Evolutionary conservation across 1,140 invertebrate genomes (phyloP).

Genomic region (Ips nitidus): DNA sequence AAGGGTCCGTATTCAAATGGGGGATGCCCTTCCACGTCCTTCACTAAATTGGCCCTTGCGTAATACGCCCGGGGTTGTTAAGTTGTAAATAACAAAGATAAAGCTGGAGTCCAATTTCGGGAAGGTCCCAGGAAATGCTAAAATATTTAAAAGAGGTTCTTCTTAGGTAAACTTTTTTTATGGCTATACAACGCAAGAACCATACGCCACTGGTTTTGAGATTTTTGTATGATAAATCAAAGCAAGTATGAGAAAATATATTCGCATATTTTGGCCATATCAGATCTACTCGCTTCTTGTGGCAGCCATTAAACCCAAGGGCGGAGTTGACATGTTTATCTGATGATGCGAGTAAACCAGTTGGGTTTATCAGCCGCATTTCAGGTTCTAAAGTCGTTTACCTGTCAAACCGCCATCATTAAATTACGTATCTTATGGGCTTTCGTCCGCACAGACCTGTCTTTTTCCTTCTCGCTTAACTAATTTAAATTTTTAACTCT

Average conservation of each 20-base stretch:
- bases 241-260: constrained; percentile 5
- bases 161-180: too few species aligned
- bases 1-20: constrained; percentile 34
- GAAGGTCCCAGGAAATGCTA: not conserved
- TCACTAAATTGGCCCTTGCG: constrained; percentile 28
- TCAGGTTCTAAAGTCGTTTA: constrained; percentile 44
- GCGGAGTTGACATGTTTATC: constrained; percentile 51
- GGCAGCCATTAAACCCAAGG: constrained; percentile 36
- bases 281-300: constrained; percentile 7
- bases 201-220: too few species aligned
- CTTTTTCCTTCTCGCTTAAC: not conserved
- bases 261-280: constrained; percentile 3
- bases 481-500: constrained; percentile 10
- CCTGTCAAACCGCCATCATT: constrained; percentile 46
- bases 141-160: not conserved
- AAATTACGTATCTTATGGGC: constrained; percentile 45
- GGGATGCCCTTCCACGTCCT: constrained; percentile 19
- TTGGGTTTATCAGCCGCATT: constrained; percentile 43
- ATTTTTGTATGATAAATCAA: too few species aligned
- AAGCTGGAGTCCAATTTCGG: constrained; percentile 1
- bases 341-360: constrained; percentile 29
- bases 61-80: constrained; percentile 29
- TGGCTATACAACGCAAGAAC: too few species aligned
- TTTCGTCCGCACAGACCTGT: constrained; percentile 14
- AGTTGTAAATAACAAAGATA: constrained; percentile 32